Evolutionary conservation across 2,797 vertebrate species (phyloP), one percentile per base, ranked within the genome.

Genomic region (Megaceryle alcyon): DNA sequence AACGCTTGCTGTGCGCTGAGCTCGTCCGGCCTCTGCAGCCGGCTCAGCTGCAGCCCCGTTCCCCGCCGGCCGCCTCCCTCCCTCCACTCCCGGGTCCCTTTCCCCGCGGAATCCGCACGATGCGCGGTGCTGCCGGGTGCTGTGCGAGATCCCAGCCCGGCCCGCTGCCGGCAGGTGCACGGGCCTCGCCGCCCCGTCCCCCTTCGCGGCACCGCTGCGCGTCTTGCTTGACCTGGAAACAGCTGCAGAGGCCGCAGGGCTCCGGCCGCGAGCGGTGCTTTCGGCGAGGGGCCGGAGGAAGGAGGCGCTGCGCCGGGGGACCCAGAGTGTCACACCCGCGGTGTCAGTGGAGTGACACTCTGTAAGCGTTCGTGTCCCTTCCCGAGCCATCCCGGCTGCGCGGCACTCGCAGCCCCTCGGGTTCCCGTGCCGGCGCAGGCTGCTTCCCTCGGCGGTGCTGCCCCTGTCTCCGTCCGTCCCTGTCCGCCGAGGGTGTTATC

Each of bases 401-500:
- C 9, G 12, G 59, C 41, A 3, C 29, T 16, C 9, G 4, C 53
- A 49, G 53, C 18, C 19, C 4, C 25, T 3, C 3, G 1, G 29
- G 69, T n/a, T 48, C 16, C 3, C 1, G 14, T 9, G 53, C 12
- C 6, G 15, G 64, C 35, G 0, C 29, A 31, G 83, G 23, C 56
- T 7, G 9, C 71, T 53, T 61, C 53, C 33, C 22, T 11, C 54
- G 15, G 60, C 14, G 9, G 5, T 22, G 72, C 63, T 37, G 43
- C 18, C 37, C 22, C 46, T 53, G 75, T 43, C 77, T 14, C 39
- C 51, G 1, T 7, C 78, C 35, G 1, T 8, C 78, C 35, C 33
- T 14, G 68, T 53, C 46, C 12, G 1, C n/a, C 5, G 3, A 17
- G 3, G 9, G 0, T 6, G 25, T 7, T 14, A 5, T 0, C 15